Evolutionary conservation across 2,888 invertebrate genomes (phyloP), one percentile per base, ranked within the genome.

Genomic region (Galerucella nymphaeae): DNA sequence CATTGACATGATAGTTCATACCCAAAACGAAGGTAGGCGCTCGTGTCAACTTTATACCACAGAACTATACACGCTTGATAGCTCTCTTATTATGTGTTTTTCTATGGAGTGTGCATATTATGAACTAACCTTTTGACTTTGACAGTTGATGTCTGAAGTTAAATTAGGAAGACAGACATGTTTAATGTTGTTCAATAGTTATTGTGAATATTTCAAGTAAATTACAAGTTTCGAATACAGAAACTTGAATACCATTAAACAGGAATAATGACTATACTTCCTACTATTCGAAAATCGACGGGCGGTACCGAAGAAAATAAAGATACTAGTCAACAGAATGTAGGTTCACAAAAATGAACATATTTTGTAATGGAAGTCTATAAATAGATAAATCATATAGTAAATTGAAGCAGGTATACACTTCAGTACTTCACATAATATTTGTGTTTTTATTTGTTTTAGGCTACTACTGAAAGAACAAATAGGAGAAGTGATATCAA

Each of bases 181-280:
- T 71, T 61, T 57, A 23, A 65, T 66, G 50, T 61, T 38, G 66
- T 62, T 64, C 55, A 48, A 18, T 61, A 30, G 55, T 50, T 18
- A 53, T 71, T 66, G 50, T 50, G 16, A 16, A 66, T 38, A 61
- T 66, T 66, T 16, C 6, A 16, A 41, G 16, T 23, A 62, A 62
- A 62, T 58, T 62, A 45, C 20, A 10, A 45, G 42, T 53, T 55
- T 42, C 59, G 8, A 16, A 23, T 30, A 45, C 18, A 61, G 45
- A 66, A 62, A 45, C 38, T 53, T 8, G 53, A 14, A 30, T 50
- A 71, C 42, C 30, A 41, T 38, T 72, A 57, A 59, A n/a, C 55
- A 23, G 23, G n/a, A 68, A 72, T 53, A 73, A 86, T 87, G 87
- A 87, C 87, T 61, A 87, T 87, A 81, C 80, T 86, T 76, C 87